A percentile compares a stretch with the other conserved stretches of the same genome.
Conservation (phyloP, 1,140 invertebrate species). For the Drosophila carrolli region DNA sequence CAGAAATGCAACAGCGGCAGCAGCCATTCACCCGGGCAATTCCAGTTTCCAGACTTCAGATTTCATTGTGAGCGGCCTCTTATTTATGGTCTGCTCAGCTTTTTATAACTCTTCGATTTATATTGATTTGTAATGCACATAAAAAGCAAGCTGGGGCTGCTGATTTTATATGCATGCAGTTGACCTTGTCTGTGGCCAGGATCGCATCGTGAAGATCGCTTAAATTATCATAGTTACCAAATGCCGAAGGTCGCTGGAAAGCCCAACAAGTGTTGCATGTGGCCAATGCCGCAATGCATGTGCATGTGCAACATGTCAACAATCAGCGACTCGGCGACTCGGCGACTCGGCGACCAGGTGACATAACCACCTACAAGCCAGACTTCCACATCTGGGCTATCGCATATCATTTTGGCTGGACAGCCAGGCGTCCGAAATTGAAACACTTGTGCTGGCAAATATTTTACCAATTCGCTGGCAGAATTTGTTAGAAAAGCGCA, state of each 20-base stretch:
- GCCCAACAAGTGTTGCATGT: conserved; percentile 12
- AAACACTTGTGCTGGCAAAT: conserved; percentile 79
- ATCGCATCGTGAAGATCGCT: conserved; percentile 34
- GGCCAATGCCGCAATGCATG: too few species aligned
- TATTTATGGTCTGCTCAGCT: conserved; percentile 75
- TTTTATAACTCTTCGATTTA: conserved; percentile 82
- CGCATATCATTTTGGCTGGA: conserved; percentile 3
- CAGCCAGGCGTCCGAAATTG: conserved; percentile 24
- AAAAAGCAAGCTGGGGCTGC: conserved; percentile 38
- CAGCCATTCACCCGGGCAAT: conserved; percentile 75
- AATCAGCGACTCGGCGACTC: not conserved
- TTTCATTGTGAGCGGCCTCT: conserved; percentile 69
- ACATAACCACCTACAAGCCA: conserved; percentile 29
- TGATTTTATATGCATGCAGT: conserved; percentile 52
- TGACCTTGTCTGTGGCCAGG: conserved; percentile 74
- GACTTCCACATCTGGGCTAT: conserved; percentile 25
- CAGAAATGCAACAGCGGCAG: conserved; percentile 6
- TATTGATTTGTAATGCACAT: conserved; percentile 77
- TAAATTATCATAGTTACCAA: conserved; percentile 63
- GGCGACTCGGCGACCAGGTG: conserved; percentile 16
- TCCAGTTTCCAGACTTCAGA: conserved; percentile 64
- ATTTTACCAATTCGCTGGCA: conserved; percentile 64
- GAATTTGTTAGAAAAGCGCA: conserved; percentile 78
- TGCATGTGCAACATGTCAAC: conserved; percentile 34
- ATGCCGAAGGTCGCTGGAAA: conserved; percentile 57